Conservation (phyloP, 2,797 vertebrate species). For the Falco concolor region DNA sequence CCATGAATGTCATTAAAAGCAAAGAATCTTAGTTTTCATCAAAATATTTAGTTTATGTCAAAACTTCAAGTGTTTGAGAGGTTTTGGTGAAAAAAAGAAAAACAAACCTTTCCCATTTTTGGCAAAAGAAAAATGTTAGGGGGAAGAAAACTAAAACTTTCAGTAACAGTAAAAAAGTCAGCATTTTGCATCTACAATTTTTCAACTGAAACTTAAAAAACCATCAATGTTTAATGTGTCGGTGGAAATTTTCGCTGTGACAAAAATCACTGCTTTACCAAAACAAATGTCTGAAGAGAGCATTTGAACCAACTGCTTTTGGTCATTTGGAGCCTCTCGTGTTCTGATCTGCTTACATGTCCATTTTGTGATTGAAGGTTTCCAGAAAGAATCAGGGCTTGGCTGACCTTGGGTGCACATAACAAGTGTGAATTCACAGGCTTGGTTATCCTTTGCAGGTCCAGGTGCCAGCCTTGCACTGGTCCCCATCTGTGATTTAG, state of each 20-base stretch:
- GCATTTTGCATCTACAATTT: neutral
- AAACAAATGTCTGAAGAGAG: neutral
- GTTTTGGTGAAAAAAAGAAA: neutral
- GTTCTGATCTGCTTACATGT: neutral
- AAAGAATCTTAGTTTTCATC: neutral
- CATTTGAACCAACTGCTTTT: neutral
- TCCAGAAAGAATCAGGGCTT: neutral
- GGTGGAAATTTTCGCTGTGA: neutral
- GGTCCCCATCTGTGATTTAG: neutral
- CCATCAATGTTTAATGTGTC: neutral
- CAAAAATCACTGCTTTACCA: neutral
- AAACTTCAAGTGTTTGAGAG: neutral
- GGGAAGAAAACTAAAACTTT: neutral
- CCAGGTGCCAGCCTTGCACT: neutral
- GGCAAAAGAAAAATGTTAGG: neutral
- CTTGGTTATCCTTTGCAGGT: fast-evolving
- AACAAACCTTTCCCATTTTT: neutral
- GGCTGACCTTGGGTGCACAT: neutral
- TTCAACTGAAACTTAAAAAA: neutral
- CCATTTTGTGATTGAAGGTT: neutral
- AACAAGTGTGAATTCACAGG: too few relatives aligned
- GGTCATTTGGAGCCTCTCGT: neutral
- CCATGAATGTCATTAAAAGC: neutral
- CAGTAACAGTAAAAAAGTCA: neutral
- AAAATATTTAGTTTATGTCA: conserved; percentile 22